Base-by-base conservation (phyloP, 2,797 vertebrate species). In the Anas acuta region DNA sequence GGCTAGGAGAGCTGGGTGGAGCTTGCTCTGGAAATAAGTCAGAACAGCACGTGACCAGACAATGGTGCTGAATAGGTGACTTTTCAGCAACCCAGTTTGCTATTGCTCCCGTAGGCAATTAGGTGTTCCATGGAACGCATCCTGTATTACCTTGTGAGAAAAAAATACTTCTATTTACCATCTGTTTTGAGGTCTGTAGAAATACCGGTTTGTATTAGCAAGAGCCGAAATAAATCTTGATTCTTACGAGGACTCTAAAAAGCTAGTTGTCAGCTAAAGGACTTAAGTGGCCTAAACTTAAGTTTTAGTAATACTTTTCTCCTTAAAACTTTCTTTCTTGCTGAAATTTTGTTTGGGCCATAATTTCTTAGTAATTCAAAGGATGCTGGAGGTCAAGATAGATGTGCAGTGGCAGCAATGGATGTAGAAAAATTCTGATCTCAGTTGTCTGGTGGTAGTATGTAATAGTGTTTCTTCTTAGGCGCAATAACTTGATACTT, bases 1-100 rank as follows among this genome's bases (percentile, higher is more conserved):
- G 82, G 70, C 82, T 49, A 61, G 79, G 70, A 75, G 61, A 84
- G 41, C 69, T 89, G 78, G 47, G 87, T 80, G 84, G 93, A 76
- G 79, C 56, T 76, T 73, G 84, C 69, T 90, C 73, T 96, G 69
- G 71, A 95, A 94, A 74, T 84, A 47, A 83, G 84, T 87, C 76
- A 83, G 70, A 81, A 70, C 64, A 92, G 47, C 88, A 69, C 62
- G 56, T 88, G 75, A 91, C 87, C 75, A 93, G 28, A 22, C 43
- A 61, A 1, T 79, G 77, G 28, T 93, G 83, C 92, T 84, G 85
- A 93, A 80, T 75, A 92, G 73, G 84, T 88, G 89, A 76, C 80
- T 96, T 95, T 95, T 74, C 56, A 90, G 61, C 51, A 85, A 22
- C 80, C 67, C 43, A 58, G 45, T 85, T 95, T 73, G 74, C n/a